Conservation (phyloP, 2,888 invertebrate genomes). For the Sphaeridia pumilis region DNA sequence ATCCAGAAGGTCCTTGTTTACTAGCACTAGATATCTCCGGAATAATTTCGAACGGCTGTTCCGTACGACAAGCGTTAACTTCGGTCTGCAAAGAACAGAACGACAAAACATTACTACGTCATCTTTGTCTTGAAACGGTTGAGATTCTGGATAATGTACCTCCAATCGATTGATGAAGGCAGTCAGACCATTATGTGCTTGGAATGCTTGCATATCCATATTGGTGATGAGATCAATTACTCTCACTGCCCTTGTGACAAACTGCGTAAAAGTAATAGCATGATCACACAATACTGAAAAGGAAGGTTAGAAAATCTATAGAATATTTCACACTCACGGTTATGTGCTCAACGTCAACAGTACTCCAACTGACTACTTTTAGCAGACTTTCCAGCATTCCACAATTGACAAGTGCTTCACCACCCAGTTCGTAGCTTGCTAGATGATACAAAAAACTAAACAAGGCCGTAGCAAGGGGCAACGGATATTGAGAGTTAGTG, state of each 20-base stretch:
- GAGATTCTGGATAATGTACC: constrained; percentile 42
- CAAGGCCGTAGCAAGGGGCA: constrained; percentile 68
- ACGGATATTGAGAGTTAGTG: constrained; percentile 49
- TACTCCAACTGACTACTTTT: constrained; percentile 76
- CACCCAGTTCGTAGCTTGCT: constrained; percentile 73
- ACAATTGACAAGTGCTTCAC: constrained; percentile 71
- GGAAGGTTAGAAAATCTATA: no score
- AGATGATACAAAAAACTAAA: constrained; percentile 82
- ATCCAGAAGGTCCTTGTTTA: constrained; percentile 20
- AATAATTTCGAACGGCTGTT: constrained; percentile 61
- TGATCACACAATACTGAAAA: no score
- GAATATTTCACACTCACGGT: constrained; percentile 56
- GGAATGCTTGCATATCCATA: constrained; percentile 77
- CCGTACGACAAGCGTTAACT: constrained; percentile 61
- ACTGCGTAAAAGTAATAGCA: no score
- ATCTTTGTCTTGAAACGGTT: background rate
- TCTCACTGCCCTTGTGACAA: constrained; percentile 78
- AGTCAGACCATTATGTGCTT: constrained; percentile 63
- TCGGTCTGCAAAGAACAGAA: constrained; percentile 54
- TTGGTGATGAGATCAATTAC: constrained; percentile 82
- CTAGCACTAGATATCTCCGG: constrained; percentile 37
- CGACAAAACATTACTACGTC: constrained; percentile 4
- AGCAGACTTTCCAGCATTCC: constrained; percentile 84
- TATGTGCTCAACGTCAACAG: constrained; percentile 69
- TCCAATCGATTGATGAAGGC: constrained; percentile 67